Base-by-base conservation (phyloP, 2,888 invertebrate species). In the Zaprionus lineosus region DNA sequence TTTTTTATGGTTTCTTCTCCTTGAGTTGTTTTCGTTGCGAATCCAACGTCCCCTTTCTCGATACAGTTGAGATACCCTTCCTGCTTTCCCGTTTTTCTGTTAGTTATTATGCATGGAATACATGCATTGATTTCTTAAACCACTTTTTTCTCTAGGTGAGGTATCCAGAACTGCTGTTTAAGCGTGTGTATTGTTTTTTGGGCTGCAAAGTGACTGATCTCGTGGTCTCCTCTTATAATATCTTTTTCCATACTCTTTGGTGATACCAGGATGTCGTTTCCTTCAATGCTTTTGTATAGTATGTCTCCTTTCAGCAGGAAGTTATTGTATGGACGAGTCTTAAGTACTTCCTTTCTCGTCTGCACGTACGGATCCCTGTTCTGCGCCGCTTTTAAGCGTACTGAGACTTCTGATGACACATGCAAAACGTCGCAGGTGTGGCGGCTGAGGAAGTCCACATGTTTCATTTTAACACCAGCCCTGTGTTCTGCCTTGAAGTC, bases 31-130 rank as follows among this genome's bases (percentile, higher is more conserved):
- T 16, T 36, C 5, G 36, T 36, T 7, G 3, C 18, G 7, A 8
- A 36, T 71, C 53, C 36, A 36, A 18, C 36, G 1, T 8, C 40
- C 26, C 87, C 46, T 88, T 88, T 15, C 4, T 74, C 69, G 1
- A 89, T 77, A 0, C 73, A 66, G 39, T 87, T 39, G 14, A 88
- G 59, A 3, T 63, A 70, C 7, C 88, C 88, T 63, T 87, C 86
- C 31, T 86, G 66, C 43, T 84, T 88, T 0, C 88, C 87, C 2
- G 46, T 48, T 47, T 88, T 62, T 29, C 19, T 63, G 21, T 31
- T 53, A n/a, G 18, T 14, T 14, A 39, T 44, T 6, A 69, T 70
- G 19, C 63, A 66, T 3, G 7, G 16, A 1, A 58, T 31, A 24
- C 57, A 36, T 6, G 34, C 34, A n/a, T 15, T 6, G 8, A 47